These are phyloP conservation scores for Pagrus major DNA, from an alignment of 2,113 vertebrate species.

Conservation along the genomic window DNA sequence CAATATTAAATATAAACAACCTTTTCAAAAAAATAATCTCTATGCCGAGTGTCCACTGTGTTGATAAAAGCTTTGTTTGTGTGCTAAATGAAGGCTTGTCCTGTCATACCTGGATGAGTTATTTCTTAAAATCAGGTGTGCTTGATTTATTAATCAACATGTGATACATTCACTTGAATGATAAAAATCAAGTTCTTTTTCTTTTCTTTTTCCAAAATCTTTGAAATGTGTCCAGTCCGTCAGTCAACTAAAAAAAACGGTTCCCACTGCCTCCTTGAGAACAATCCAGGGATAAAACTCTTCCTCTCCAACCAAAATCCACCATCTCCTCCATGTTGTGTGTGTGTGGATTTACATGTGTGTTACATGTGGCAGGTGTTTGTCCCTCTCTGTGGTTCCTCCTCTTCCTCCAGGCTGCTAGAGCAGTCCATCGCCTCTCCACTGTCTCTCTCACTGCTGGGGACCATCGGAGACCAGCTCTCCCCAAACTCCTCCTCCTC, in stretches of 20 bases:
- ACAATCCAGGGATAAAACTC: slow-evolving; percentile 68
- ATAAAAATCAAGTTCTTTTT: slow-evolving; percentile 39
- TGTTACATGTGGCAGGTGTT: slow-evolving; percentile 31
- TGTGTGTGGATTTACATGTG: neutral
- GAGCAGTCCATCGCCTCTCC: slow-evolving; percentile 95
- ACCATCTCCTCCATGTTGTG: neutral
- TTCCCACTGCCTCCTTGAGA: slow-evolving; percentile 83
- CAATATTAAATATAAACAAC: slow-evolving; percentile 79
- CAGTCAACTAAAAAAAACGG: slow-evolving; percentile 67
- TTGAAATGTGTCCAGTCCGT: slow-evolving; percentile 45
- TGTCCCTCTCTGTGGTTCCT: slow-evolving; percentile 13
- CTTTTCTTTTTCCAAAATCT: neutral
- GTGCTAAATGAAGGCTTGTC: slow-evolving; percentile 27
- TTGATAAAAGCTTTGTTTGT: slow-evolving; percentile 31
- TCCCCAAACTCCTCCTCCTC: slow-evolving; percentile 53
- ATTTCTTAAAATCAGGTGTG: slow-evolving; percentile 17
- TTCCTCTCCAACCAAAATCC: neutral
- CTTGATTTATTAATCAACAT: slow-evolving; percentile 24
- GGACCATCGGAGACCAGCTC: slow-evolving; percentile 70
- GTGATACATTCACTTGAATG: slow-evolving; percentile 59
- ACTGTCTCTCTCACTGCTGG: slow-evolving; percentile 80
- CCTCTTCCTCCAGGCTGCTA: slow-evolving; percentile 83
- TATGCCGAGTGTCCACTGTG: slow-evolving; percentile 38
- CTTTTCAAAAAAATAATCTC: slow-evolving; percentile 72
- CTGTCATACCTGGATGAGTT: slow-evolving; percentile 24